Conservation (phyloP, 2,797 vertebrate genomes). For the Ambastaia sidthimunki region DNA sequence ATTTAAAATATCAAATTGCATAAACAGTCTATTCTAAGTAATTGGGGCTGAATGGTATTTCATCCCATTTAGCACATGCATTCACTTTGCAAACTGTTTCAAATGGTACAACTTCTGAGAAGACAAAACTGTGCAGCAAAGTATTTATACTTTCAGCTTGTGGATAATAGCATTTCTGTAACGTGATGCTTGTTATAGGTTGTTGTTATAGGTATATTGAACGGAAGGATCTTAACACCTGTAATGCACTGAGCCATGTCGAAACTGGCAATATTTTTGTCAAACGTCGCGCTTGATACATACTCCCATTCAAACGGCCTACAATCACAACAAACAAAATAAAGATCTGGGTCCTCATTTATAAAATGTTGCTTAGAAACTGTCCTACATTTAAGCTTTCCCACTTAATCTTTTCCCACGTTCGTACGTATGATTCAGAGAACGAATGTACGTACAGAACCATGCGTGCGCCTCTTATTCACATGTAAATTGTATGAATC, state of each 20-base stretch:
- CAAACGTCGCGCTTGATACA: conserved; percentile 3
- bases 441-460: no score
- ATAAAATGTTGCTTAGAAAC: no score
- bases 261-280: conserved; percentile 5
- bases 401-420: no score
- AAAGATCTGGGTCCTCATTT: background rate
- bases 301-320: conserved; percentile 25
- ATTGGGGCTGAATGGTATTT: conserved; percentile 30
- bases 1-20: no score
- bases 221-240: background rate
- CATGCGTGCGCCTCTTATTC: no score
- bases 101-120: conserved; percentile 46
- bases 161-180: conserved; percentile 32
- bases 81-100: conserved; percentile 23
- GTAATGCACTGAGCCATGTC: conserved; percentile 10
- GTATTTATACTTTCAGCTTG: conserved; percentile 17
- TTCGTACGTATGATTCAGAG: no score
- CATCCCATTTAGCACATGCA: conserved; percentile 28
- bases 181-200: conserved; percentile 33
- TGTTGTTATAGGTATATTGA: conserved; percentile 34
- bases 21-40: conserved; percentile 23
- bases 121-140: conserved; percentile 43
- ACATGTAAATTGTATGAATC: no score
- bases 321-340: conserved; percentile 29
- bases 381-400: no score